phyloP scores from a whole-genome alignment of 2,888 invertebrate genomes.

The Malachius bipustulatus region DNA sequence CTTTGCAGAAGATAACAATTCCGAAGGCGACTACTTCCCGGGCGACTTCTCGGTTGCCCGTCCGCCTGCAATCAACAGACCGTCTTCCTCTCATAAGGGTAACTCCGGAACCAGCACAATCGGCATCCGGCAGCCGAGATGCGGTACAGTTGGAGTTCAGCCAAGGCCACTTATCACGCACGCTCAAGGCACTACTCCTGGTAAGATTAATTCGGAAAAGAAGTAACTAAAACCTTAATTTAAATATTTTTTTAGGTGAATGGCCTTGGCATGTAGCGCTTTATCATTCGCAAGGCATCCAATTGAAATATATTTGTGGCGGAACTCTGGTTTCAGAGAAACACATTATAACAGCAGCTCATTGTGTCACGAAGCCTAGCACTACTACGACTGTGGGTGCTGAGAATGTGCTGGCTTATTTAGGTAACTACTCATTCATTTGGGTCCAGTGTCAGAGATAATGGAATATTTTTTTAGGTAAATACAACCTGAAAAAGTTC shows the following conservation, averaged over 20 bases:
- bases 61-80: slow-evolving; percentile 13
- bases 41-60: slow-evolving; percentile 23
- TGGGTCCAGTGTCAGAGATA: not conserved
- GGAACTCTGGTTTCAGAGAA: slow-evolving; percentile 46
- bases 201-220: too few relatives aligned
- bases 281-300: slow-evolving; percentile 36
- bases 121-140: slow-evolving; percentile 14
- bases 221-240: too few relatives aligned
- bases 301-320: slow-evolving; percentile 49
- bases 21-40: slow-evolving; percentile 24
- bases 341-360: slow-evolving; percentile 51
- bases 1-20: too few relatives aligned
- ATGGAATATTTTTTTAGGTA: slow-evolving; percentile 27
- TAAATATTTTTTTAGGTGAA: slow-evolving; percentile 45
- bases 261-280: slow-evolving; percentile 61
- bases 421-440: slow-evolving; percentile 26
- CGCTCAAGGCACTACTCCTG: slow-evolving; percentile 46
- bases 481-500: slow-evolving; percentile 29
- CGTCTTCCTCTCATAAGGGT: too few relatives aligned
- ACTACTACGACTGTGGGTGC: slow-evolving; percentile 27
- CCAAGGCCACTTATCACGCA: slow-evolving; percentile 46
- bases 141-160: slow-evolving; percentile 40
- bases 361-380: slow-evolving; percentile 43
- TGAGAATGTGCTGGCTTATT: slow-evolving; percentile 29
- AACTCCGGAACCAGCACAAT: slow-evolving; percentile 6